Evolutionary conservation across 1,140 invertebrate genomes (phyloP).

Genomic region (Gyrodactylus salaris): DNA sequence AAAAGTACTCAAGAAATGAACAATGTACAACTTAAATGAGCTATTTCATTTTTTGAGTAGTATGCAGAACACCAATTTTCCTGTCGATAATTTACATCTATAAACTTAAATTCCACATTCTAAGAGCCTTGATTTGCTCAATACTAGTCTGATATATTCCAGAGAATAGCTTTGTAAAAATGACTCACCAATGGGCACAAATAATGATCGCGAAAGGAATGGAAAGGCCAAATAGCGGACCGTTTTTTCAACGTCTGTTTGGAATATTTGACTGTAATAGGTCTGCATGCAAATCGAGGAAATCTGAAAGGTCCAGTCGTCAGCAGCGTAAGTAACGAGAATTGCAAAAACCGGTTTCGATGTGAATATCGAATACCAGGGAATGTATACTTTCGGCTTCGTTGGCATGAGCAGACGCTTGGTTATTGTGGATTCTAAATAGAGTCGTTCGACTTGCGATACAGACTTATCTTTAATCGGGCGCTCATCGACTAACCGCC

Average conservation of each 20-base stretch:
- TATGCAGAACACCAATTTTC: too few relatives aligned
- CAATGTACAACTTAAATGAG: too few relatives aligned
- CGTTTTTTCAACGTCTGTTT: neutral
- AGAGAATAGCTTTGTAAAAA: too few relatives aligned
- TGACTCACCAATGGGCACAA: conserved; percentile 7
- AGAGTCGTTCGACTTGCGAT: neutral
- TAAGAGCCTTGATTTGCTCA: too few relatives aligned
- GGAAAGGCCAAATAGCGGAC: conserved; percentile 2
- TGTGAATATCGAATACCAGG: conserved; percentile 5
- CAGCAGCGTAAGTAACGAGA: conserved; percentile 5
- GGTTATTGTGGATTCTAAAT: neutral
- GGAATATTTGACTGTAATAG: conserved; percentile 4
- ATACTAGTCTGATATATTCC: too few relatives aligned
- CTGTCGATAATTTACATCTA: too few relatives aligned
- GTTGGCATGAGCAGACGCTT: neutral
- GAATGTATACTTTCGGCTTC: neutral
- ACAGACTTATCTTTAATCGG: neutral
- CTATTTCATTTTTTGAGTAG: too few relatives aligned
- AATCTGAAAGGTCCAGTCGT: conserved; percentile 8
- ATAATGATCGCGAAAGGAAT: conserved; percentile 4
- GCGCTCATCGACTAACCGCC: conserved; percentile 5
- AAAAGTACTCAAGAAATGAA: too few relatives aligned
- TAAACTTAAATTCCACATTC: too few relatives aligned
- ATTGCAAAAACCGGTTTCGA: conserved; percentile 7
- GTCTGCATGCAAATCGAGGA: conserved; percentile 6